Base-by-base conservation (phyloP, 2,113 vertebrate species). In the Labeo rohita region DNA sequence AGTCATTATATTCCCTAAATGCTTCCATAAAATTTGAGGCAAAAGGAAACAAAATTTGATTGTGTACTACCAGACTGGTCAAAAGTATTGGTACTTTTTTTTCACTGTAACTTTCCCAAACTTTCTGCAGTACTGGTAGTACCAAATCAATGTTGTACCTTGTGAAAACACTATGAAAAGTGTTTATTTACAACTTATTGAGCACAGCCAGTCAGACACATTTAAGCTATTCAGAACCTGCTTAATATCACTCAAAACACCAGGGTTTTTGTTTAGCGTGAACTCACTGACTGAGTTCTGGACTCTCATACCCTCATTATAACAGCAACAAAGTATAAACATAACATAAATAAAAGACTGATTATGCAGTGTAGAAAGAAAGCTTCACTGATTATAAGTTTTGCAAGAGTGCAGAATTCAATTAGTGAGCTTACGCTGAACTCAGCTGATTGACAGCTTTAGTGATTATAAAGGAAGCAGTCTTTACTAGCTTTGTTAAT, bases 281-380 rank as follows among this genome's bases (percentile, higher is more conserved):
- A 70, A 36, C 3, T 43, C 4, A 21, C 5, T 43, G 2, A 72
- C 39, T n/a, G 68, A 45, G 16, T 65, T 28, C 61, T 28, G 61
- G 61, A 65, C 10, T 9, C 39, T 45, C 43, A 72, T 21, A 9
- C 21, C 43, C 36, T 39, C 3, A 70, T 70, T 18, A 70, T 16
- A 39, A 70, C 28, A 3, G 66, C 34, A 70, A 70, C 66, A 70
- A 68, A 68, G 65, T 68, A 36, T 68, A 68, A 70, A 39, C 66
- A 34, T 11, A 70, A 39, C 16, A 16, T 70, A 39, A 39, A 39
- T 9, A 9, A 39, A 36, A 39, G 66, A 34, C 4, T 18, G 66
- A 68, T 39, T 68, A 15, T 18, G 34, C 13, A 16, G 16, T 68
- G 34, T 39, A 68, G 66, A 36, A 68, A 68, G 2, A 28, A 1